These are phyloP conservation scores for Isoperla grammatica DNA, from an alignment of 2,888 invertebrate genomes.

Conservation along the genomic window DNA sequence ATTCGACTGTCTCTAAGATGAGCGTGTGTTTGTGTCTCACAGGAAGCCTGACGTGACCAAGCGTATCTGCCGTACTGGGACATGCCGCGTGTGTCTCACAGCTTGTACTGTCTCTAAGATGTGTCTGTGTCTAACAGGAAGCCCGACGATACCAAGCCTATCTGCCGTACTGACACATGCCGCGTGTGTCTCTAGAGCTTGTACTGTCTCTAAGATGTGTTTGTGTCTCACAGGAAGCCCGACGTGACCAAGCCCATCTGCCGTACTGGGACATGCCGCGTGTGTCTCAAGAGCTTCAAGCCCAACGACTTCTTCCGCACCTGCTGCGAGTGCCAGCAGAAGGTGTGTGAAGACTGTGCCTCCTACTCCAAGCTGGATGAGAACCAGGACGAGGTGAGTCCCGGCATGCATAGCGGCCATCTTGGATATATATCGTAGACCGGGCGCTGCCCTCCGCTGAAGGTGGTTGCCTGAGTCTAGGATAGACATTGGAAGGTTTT, in stretches of 20 bases:
- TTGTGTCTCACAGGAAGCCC: slow-evolving; percentile 26
- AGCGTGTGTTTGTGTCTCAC: too few relatives aligned
- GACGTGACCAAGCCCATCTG: slow-evolving; percentile 52
- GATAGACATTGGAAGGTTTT: too few relatives aligned
- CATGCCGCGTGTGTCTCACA: slow-evolving; percentile 79
- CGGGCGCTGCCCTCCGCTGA: too few relatives aligned
- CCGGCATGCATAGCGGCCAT: too few relatives aligned
- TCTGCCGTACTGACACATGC: slow-evolving; percentile 69
- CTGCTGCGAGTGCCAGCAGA: slow-evolving; percentile 84
- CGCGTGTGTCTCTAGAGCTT: slow-evolving; percentile 81
- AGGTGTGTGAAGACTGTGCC: slow-evolving; percentile 90
- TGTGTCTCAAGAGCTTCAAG: slow-evolving; percentile 83
- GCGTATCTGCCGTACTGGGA: slow-evolving; percentile 69
- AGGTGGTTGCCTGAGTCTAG: too few relatives aligned
- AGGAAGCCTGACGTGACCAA: slow-evolving; percentile 26
- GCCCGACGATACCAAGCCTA: slow-evolving; percentile 44
- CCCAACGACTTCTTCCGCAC: slow-evolving; percentile 83
- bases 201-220: too few relatives aligned
- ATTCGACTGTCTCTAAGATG: too few relatives aligned
- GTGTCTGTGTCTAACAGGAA: too few relatives aligned
- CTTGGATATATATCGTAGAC: too few relatives aligned
- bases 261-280: slow-evolving; percentile 70
- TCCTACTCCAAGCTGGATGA: slow-evolving; percentile 82
- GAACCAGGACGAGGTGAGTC: slow-evolving; percentile 73
- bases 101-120: too few relatives aligned